A percentile compares a stretch with the other conserved stretches of the same genome.
Conservation (phyloP, 2,113 vertebrate genomes). For the Archilochus colubris region DNA sequence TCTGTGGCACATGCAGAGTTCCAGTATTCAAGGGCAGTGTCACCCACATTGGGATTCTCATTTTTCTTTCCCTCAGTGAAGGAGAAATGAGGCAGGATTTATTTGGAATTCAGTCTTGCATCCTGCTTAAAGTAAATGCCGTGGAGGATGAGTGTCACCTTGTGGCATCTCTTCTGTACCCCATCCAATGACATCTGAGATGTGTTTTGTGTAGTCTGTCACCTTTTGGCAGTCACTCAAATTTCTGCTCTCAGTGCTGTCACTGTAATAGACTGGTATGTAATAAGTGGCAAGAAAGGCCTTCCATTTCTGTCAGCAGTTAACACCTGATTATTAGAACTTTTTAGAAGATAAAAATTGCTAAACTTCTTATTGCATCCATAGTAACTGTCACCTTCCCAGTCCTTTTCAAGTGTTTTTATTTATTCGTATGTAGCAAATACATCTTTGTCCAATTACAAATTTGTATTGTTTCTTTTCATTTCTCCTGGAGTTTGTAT, state of each 20-base stretch:
- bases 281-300: neutral
- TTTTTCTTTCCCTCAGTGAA: neutral
- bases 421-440: neutral
- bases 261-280: neutral
- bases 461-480: neutral
- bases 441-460: neutral
- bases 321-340: neutral
- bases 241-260: neutral
- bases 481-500: neutral
- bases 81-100: neutral
- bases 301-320: neutral
- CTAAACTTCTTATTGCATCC: neutral
- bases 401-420: neutral
- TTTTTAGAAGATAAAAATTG: neutral
- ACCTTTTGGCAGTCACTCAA: neutral
- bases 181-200: accelerated
- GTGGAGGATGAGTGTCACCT: neutral
- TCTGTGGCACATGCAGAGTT: neutral
- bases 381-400: neutral
- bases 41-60: neutral
- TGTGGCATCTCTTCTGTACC: neutral
- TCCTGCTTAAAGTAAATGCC: neutral
- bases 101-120: neutral
- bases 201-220: neutral
- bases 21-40: neutral